Conservation (phyloP, 2,113 vertebrate species). For the Hemiscyllium ocellatum region DNA sequence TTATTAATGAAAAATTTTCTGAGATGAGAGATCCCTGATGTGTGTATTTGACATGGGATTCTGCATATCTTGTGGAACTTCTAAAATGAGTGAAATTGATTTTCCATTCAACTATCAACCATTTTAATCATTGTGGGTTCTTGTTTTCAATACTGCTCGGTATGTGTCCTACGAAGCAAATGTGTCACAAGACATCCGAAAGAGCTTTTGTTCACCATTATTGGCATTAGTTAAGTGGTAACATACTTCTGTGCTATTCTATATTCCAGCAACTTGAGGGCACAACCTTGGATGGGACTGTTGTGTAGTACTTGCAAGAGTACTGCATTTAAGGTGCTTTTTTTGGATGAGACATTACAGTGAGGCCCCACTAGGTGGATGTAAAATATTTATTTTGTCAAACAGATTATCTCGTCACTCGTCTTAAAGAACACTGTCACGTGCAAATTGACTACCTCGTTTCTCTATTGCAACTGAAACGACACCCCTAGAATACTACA, state of each 20-base stretch:
- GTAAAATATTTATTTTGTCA: not conserved
- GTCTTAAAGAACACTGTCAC: not conserved
- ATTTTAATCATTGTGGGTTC: too few species aligned
- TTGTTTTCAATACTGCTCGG: too few species aligned
- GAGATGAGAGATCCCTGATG: not conserved
- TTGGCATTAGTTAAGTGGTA: not conserved
- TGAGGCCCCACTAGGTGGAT: not conserved
- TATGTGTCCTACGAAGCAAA: too few species aligned
- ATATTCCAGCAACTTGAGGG: not conserved
- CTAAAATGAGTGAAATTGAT: not conserved
- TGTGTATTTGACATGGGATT: not conserved
- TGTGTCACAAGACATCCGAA: not conserved
- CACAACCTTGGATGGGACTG: not conserved
- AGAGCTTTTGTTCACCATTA: not conserved
- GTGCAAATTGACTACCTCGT: not conserved
- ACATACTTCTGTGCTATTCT: not conserved
- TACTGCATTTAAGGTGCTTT: not conserved
- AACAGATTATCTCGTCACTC: not conserved
- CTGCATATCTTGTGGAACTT: not conserved
- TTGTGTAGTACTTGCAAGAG: not conserved
- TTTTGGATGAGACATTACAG: not conserved
- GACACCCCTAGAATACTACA: not conserved
- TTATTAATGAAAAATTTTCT: not conserved
- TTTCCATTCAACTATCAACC: not conserved
- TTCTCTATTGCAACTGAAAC: not conserved